Base-by-base conservation (phyloP, 1,140 invertebrate genomes). In the Cataglyphis hispanica region DNA sequence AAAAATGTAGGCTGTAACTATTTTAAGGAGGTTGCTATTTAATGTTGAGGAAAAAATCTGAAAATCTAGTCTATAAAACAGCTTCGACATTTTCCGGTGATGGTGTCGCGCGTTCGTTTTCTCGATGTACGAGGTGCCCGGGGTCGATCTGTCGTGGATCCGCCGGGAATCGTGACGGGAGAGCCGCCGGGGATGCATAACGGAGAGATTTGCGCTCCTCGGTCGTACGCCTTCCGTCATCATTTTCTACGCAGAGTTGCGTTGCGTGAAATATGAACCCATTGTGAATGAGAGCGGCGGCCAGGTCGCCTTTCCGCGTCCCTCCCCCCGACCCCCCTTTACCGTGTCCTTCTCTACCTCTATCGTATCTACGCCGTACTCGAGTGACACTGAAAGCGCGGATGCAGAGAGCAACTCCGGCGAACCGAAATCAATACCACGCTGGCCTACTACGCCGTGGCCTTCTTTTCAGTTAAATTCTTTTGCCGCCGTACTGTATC, bases 381-480 rank as follows among this genome's bases (percentile, higher is more conserved):
- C 86, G 85, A 90, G 66, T 88, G 86, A 90, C 86, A 90, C 89
- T 87, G 89, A 90, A 90, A 90, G 86, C 84, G 88, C 63, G 83
- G 84, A 90, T 90, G 85, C 83, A 90, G 88, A 86, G 89, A 87
- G 72, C 87, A 50, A 46, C 80, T 87, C 70, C 74, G 76, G 60
- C 81, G 76, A 81, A 86, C 86, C 86, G 90, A 91, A 91, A 91
- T 91, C 90, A 91, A 91, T 91, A 91, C 90, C 81, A 88, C 58
- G 87, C 64, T 90, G 90, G 89, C 86, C 84, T 92, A 92, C 90
- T 92, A 89, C 91, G 91, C 60, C 91, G 91, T 91, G 91, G 90
- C 91, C 91, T 92, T 92, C 91, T 92, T 92, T 91, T 89, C 90
- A 86, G 76, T 58, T 90, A 91, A 89, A 91, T 88, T 70, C 80